Base-by-base conservation (phyloP, 2,113 vertebrate species). In the Garra rufa region DNA sequence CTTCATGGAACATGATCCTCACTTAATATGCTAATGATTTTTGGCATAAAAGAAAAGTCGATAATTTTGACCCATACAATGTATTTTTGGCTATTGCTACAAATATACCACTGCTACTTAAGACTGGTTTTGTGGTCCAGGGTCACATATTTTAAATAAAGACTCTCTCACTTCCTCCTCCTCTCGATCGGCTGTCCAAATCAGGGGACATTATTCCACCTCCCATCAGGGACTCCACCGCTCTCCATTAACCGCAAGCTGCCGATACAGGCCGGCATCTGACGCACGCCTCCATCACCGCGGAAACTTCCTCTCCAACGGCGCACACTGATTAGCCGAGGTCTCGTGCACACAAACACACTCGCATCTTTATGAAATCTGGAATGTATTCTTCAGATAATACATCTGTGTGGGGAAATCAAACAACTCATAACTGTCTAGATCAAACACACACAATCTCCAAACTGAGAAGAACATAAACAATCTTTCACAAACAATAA, bases 121-220 rank as follows among this genome's bases (percentile, higher is more conserved):
- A n/a, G n/a, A n/a, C n/a, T n/a, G n/a, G n/a, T n/a, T n/a, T n/a
- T n/a, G n/a, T n/a, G n/a, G n/a, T n/a, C n/a, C n/a, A n/a, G n/a
- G n/a, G n/a, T n/a, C n/a, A n/a, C n/a, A n/a, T n/a, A n/a, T 77
- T 77, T 77, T 14, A 77, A 77, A 77, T 52, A 41, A 77, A 9
- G 28, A 55, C 19, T 76, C 43, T 52, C 46, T 75, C 34, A 44
- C 69, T 50, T 50, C 28, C 44, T 50, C 44, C 73, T 9, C 5
- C 38, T 41, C 24, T 82, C 34, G 43, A 84, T 50, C 70, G 82
- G 50, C 44, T 41, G 43, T 78, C 55, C 19, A 82, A 81, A 82
- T 63, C 78, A 70, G 14, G 10, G 67, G 19, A 57, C 78, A 78
- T 87, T 57, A 75, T 87, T 84, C 52, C 82, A 84, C 50, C 21